A percentile compares a stretch with the other conserved stretches of the same genome.
Conservation (phyloP, 2,888 invertebrate genomes). For the Drosophila gaucha region DNA sequence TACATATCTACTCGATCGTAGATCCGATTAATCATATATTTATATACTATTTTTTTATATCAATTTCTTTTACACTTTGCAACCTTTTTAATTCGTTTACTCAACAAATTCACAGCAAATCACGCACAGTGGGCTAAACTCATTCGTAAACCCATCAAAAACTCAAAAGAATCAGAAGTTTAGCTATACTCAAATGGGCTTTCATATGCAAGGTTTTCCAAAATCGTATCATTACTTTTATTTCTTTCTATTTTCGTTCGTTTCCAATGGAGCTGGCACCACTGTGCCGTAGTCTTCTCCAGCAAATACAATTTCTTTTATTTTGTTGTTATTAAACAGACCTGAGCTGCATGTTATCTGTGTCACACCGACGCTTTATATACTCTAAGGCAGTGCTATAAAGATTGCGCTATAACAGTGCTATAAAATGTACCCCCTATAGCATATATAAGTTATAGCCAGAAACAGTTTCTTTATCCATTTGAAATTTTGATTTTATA, state of each 20-base stretch:
- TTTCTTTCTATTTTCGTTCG: not conserved
- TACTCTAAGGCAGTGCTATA: slow-evolving; percentile 18
- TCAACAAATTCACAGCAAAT: slow-evolving; percentile 53
- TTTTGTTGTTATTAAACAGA: slow-evolving; percentile 4
- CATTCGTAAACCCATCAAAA: not conserved
- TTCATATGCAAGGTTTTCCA: too few relatives aligned
- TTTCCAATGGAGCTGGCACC: not conserved
- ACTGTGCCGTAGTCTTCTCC: slow-evolving; percentile 53
- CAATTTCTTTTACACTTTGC: slow-evolving; percentile 17
- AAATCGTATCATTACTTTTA: too few relatives aligned
- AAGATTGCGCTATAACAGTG: slow-evolving; percentile 15
- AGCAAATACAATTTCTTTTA: slow-evolving; percentile 45
- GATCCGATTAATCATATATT: slow-evolving; percentile 2
- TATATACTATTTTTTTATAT: not conserved
- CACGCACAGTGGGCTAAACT: slow-evolving; percentile 30
- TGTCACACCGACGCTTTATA: slow-evolving; percentile 22
- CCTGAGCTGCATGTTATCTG: slow-evolving; percentile 4
- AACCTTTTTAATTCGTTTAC: slow-evolving; percentile 37
- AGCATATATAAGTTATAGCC: not conserved
- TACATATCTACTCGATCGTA: not conserved
- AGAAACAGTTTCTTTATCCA: not conserved
- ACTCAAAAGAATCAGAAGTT: not conserved
- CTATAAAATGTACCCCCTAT: slow-evolving; percentile 1
- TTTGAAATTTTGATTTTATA: not conserved
- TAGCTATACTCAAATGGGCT: too few relatives aligned